phyloP scores from a whole-genome alignment of 2,113 vertebrate genomes.

The Gopherus flavomarginatus region DNA sequence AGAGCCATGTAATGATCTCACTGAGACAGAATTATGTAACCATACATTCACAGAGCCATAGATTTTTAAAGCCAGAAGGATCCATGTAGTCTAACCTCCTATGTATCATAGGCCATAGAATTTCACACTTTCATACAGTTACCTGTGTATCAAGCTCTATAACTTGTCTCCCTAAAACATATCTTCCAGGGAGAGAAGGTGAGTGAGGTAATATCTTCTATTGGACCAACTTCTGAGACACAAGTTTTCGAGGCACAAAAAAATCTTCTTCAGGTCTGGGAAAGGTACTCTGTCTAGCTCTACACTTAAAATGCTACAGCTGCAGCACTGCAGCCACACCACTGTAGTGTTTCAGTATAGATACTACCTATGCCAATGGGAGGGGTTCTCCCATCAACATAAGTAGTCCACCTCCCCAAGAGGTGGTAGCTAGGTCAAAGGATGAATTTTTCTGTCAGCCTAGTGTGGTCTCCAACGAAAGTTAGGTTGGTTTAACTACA shows the following conservation, averaged over 20 bases:
- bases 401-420: not conserved
- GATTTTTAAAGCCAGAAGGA: not conserved
- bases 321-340: not conserved
- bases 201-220: not conserved
- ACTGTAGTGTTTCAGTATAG: not conserved
- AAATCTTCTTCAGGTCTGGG: not conserved
- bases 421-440: too few relatives aligned
- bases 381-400: not conserved
- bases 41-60: not conserved
- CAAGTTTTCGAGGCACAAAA: not conserved
- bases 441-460: too few relatives aligned
- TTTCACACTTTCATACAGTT: not conserved
- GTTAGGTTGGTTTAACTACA: too few relatives aligned
- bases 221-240: not conserved
- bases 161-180: not conserved
- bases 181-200: not conserved
- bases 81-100: not conserved
- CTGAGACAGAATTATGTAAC: not conserved
- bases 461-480: too few relatives aligned
- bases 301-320: not conserved
- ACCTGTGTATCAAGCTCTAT: not conserved
- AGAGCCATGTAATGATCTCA: not conserved
- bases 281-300: not conserved
- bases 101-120: not conserved
- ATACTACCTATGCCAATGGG: not conserved